Base-by-base conservation (phyloP, 2,888 invertebrate species). In the Cheilosia soror region DNA sequence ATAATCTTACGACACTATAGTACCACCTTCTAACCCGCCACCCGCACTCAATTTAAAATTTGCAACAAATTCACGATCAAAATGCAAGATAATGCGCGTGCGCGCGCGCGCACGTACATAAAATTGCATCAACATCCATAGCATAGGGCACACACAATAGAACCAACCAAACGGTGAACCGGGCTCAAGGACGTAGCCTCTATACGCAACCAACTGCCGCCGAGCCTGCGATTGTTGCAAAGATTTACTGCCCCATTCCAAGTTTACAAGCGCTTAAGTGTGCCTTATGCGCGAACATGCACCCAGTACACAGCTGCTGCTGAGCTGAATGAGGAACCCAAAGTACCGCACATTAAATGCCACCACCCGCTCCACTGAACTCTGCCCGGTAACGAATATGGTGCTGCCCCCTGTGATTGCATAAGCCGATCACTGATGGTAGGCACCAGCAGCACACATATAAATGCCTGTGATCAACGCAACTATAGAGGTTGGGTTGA, bases 321-420 rank as follows among this genome's bases (percentile, higher is more conserved):
- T 58, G 62, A 62, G 76, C 44, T 58, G 62, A 62, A 72, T 76
- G 80, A 77, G 85, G 80, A 68, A 85, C 60, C 53, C 20, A 20
- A 20, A 20, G 20, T 20, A 20, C 20, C 20, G 20, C 20, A 62
- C 62, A 63, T 76, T 85, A 81, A 85, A 85, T 85, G 85, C 80
- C 76, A 81, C 85, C 85, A 85, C 85, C 85, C 85, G 85, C 81
- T 85, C 85, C 80, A 81, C 80, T 85, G 85, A 85, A 81, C 85
- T 85, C 71, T 85, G 85, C 72, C 57, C 80, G 42, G 71, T 57
- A 76, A 80, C 73, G 79, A 84, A 75, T 69, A 65, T 68, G 83
- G 57, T 69, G 77, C 42, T 60, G 77, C 60, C 71, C 57, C 63
- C 71, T 29, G 58, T 33, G 53, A 78, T 83, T 83, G 82, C 82